A percentile compares a stretch with the other conserved stretches of the same genome.
Conservation (phyloP, 2,797 vertebrate species). For the Cyprinodon diabolis region DNA sequence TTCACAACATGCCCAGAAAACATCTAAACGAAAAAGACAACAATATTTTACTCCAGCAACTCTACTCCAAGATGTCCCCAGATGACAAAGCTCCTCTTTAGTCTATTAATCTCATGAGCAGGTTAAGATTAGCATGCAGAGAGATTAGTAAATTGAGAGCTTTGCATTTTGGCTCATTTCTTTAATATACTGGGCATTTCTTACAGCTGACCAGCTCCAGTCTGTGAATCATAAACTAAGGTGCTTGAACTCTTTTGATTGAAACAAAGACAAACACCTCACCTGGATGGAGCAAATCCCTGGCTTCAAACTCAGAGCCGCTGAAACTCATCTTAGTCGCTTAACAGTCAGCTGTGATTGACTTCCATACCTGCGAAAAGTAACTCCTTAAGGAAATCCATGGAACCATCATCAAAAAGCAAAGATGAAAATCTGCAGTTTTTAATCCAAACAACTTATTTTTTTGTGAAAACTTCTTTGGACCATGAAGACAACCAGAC, state of each 20-base stretch:
- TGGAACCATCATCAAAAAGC: background rate
- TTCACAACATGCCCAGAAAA: background rate
- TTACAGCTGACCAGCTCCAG: background rate
- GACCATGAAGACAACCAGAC: background rate
- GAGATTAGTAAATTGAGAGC: background rate
- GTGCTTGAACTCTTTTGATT: background rate
- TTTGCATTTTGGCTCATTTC: background rate
- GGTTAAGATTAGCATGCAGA: background rate
- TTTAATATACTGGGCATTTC: background rate
- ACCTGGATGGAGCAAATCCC: background rate
- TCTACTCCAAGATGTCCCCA: background rate
- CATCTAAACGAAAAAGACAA: background rate
- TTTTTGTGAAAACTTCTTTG: background rate
- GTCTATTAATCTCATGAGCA: background rate
- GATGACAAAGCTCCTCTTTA: background rate
- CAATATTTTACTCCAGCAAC: too few relatives aligned
- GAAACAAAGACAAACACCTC: background rate
- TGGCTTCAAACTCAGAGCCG: background rate
- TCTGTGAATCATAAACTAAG: background rate
- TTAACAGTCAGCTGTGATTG: background rate
- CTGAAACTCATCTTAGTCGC: background rate
- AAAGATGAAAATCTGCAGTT: background rate
- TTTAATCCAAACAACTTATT: background rate
- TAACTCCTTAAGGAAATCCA: background rate
- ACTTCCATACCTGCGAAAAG: background rate